A percentile compares a stretch with the other conserved stretches of the same genome.
These are phyloP conservation scores for Camponotus fellah DNA, from an alignment of 2,888 invertebrate species.

Conservation along the genomic window DNA sequence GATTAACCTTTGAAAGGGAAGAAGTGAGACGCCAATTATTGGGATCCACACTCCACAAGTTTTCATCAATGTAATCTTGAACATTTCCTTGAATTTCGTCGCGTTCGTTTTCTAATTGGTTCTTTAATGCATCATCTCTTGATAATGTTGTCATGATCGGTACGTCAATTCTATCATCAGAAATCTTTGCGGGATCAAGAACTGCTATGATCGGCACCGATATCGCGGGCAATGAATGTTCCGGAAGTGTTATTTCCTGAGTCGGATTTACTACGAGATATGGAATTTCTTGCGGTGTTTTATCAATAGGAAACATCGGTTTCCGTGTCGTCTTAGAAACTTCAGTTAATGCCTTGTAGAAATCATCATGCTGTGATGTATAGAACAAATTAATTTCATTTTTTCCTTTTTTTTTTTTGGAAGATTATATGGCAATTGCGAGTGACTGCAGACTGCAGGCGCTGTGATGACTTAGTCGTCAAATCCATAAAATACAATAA, in stretches of 20 bases:
- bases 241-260: constrained; percentile 66
- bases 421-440: constrained; percentile 32
- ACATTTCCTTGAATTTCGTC: constrained; percentile 53
- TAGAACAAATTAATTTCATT: background rate
- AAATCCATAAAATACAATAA: background rate
- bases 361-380: background rate
- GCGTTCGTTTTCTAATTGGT: constrained; percentile 49
- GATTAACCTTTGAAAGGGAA: constrained; percentile 59
- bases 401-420: constrained; percentile 10
- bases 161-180: constrained; percentile 54
- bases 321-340: background rate
- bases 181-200: constrained; percentile 62
- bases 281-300: constrained; percentile 38
- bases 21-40: constrained; percentile 39
- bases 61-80: constrained; percentile 55
- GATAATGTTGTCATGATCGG: constrained; percentile 68
- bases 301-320: constrained; percentile 13
- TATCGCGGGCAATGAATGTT: constrained; percentile 47
- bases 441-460: background rate
- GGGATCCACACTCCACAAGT: constrained; percentile 41
- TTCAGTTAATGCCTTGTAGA: background rate
- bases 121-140: background rate
- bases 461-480: background rate
- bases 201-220: constrained; percentile 72
- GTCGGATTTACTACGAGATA: constrained; percentile 6